Evolutionary conservation across 2,113 vertebrate genomes (phyloP).

Genomic region (Nibea albiflora): DNA sequence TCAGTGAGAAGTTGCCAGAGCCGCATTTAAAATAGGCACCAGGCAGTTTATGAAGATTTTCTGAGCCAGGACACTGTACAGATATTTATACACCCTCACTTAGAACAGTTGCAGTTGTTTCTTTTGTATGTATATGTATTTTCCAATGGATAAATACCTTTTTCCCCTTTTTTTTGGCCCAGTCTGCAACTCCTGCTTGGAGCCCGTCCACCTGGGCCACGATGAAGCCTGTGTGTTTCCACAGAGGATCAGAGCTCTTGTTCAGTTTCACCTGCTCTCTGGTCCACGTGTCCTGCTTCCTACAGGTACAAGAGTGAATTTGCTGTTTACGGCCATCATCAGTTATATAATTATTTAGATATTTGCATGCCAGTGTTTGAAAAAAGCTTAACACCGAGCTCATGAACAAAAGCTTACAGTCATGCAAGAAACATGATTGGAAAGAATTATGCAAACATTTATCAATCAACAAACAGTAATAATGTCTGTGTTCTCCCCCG

Average conservation of each 20-base stretch:
- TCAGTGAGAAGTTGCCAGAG: slow-evolving; percentile 1
- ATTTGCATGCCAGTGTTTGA: too few relatives aligned
- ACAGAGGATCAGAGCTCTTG: slow-evolving; percentile 85
- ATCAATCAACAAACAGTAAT: background rate
- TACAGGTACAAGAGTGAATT: slow-evolving; percentile 56
- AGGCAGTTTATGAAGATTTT: background rate
- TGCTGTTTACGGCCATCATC: background rate
- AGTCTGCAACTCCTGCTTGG: slow-evolving; percentile 86
- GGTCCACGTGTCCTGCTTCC: slow-evolving; percentile 90
- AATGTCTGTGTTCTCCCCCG: background rate
- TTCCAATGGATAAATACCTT: slow-evolving; percentile 75
- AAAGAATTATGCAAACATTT: background rate
- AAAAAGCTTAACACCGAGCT: background rate
- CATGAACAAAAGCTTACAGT: background rate
- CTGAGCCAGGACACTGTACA: background rate
- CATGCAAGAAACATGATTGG: background rate
- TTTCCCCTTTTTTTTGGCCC: slow-evolving; percentile 82
- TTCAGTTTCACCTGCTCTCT: slow-evolving; percentile 86
- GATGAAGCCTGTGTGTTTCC: slow-evolving; percentile 89
- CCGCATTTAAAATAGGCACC: background rate
- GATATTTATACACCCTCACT: background rate
- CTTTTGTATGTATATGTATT: background rate
- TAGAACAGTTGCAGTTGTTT: background rate
- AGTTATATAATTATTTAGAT: too few relatives aligned
- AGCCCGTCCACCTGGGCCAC: slow-evolving; percentile 91